Evolutionary conservation across 2,888 invertebrate species (phyloP).

Genomic region (Drosophila austrosaltans): DNA sequence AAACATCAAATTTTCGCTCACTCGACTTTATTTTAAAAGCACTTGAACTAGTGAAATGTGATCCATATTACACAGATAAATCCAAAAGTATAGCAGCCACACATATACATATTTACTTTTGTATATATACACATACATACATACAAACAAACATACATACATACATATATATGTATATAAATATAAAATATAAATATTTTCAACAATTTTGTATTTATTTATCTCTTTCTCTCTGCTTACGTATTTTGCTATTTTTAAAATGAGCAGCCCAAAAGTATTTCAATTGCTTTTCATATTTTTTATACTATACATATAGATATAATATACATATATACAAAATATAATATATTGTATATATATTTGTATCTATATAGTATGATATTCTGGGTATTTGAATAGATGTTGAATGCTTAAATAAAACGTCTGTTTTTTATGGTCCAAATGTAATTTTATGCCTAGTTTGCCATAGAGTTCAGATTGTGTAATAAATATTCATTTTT

Average conservation of each 20-base stretch:
- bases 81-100: constrained; percentile 15
- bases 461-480: background rate
- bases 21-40: constrained; percentile 70
- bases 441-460: constrained; percentile 15
- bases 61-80: constrained; percentile 48
- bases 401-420: constrained; percentile 23
- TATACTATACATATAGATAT: background rate
- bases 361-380: background rate
- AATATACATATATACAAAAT: background rate
- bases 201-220: constrained; percentile 65
- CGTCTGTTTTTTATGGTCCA: constrained; percentile 1
- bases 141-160: constrained; percentile 6
- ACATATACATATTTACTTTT: constrained; percentile 16
- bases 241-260: constrained; percentile 64
- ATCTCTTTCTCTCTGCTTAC: constrained; percentile 34
- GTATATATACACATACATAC: background rate
- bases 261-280: constrained; percentile 50
- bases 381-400: constrained; percentile 7
- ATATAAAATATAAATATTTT: constrained; percentile 42
- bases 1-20: constrained; percentile 32
- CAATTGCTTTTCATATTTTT: constrained; percentile 36
- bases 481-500: background rate
- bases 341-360: background rate
- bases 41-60: constrained; percentile 57
- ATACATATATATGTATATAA: constrained; percentile 16